Base-by-base conservation (phyloP, 2,888 invertebrate genomes). In the Trichacis sp. region DNA sequence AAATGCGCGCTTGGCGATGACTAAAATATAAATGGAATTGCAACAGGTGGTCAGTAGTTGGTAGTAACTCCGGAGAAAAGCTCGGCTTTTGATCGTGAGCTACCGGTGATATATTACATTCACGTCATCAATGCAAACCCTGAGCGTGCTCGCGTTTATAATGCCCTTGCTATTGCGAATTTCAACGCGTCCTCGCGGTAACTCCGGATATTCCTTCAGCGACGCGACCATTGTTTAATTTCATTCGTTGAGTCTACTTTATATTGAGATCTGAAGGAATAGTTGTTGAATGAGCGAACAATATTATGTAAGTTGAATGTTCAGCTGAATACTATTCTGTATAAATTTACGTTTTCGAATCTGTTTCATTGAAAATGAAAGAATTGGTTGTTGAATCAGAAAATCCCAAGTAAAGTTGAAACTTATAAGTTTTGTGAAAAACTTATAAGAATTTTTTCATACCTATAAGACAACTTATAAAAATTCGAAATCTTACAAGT, bases 21-120 rank as follows among this genome's bases (percentile, higher is more conserved):
- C 79, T 80, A 75, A 82, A 82, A 80, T 82, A 79, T 81, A 81
- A 82, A 82, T 79, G 79, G 77, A 71, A 75, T 72, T 75, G 81
- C 83, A 83, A 83, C 83, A 83, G 83, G 83, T 83, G 82, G 83
- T 73, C 83, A 83, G 81, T 80, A 75, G 75, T 74, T 73, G 75
- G 24, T 77, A 76, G 76, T 75, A 74, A 73, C 67, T 68, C 63
- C 63, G 71, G 71, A 76, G 78, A 78, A 80, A 78, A 76, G 77
- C 78, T 76, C 72, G 68, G 73, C 75, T 71, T 75, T 68, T 71
- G 73, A 71, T 68, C 71, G 59, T 70, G 57, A 61, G 55, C 67
- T 66, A 64, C 66, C 56, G 64, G 74, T 76, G 74, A 82, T 80
- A 78, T 79, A 78, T 80, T 78, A 80, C 77, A 77, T 77, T 79